A percentile compares a stretch with the other conserved stretches of the same genome.
phyloP scores from a whole-genome alignment of 2,888 invertebrate species.

The Drosophila recens region DNA sequence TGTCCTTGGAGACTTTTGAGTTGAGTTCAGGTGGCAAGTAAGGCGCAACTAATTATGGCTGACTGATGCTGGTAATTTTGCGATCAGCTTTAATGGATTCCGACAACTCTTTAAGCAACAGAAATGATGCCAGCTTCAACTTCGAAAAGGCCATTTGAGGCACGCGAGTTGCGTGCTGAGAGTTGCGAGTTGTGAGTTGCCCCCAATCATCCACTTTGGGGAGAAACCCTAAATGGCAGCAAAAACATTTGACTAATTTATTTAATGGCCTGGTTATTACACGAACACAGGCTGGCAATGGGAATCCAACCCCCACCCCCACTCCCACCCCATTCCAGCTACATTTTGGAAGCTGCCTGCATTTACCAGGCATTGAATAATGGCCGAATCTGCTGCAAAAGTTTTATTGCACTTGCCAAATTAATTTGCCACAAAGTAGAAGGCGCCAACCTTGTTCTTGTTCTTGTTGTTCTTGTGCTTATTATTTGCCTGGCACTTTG shows the following conservation, averaged over 20 bases:
- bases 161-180: slow-evolving; percentile 17
- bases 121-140: slow-evolving; percentile 2
- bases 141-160: slow-evolving; percentile 16
- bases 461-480: slow-evolving; percentile 35
- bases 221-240: slow-evolving; percentile 35
- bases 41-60: slow-evolving; percentile 8
- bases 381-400: slow-evolving; percentile 77
- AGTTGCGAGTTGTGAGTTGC: neutral
- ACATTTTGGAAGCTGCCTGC: slow-evolving; percentile 34
- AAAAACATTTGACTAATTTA: slow-evolving; percentile 72
- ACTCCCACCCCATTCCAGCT: slow-evolving; percentile 3
- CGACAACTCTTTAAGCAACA: slow-evolving; percentile 11
- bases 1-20: neutral
- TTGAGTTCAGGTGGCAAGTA: slow-evolving; percentile 3
- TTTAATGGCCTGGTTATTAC: slow-evolving; percentile 77
- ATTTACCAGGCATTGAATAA: slow-evolving; percentile 65
- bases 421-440: slow-evolving; percentile 69
- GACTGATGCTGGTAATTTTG: slow-evolving; percentile 1
- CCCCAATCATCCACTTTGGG: slow-evolving; percentile 25
- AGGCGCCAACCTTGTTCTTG: slow-evolving; percentile 45
- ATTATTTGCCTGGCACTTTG: slow-evolving; percentile 41
- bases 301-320: neutral
- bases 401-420: slow-evolving; percentile 79
- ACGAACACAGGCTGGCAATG: slow-evolving; percentile 51
- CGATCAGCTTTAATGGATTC: slow-evolving; percentile 20